Conservation (phyloP, 2,113 vertebrate genomes). For the Notiomystis cincta region DNA sequence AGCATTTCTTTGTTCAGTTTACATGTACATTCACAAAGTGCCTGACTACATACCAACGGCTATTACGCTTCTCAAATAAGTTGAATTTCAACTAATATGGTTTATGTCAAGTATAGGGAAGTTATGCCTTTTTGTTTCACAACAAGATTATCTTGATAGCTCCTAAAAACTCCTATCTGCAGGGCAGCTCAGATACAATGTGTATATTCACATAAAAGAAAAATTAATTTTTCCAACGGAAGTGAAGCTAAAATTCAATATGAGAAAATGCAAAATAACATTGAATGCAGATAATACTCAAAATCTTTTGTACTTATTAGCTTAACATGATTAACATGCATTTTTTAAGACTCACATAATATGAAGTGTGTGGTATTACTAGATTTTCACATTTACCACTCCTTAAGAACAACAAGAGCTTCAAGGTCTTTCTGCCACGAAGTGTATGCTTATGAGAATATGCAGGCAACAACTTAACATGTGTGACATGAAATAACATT, state of each 20-base stretch:
- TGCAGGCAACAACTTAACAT: fast-evolving
- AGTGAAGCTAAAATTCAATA: background rate
- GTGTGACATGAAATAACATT: background rate
- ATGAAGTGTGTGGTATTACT: background rate
- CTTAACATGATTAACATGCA: background rate
- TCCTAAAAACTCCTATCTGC: background rate
- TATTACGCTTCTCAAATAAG: background rate
- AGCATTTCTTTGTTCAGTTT: background rate
- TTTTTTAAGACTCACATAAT: background rate
- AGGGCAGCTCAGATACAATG: background rate
- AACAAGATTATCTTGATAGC: background rate
- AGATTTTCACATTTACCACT: background rate
- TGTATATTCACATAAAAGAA: background rate
- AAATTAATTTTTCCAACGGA: background rate
- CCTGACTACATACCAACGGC: background rate
- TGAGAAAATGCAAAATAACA: background rate
- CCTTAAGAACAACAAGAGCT: background rate
- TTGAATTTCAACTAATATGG: background rate
- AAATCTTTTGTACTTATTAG: background rate
- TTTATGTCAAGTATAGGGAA: background rate
- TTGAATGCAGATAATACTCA: background rate
- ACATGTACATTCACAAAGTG: background rate
- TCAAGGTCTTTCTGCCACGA: background rate
- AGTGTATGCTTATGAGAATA: fast-evolving
- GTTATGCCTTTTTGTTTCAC: background rate